Conservation (phyloP, 2,888 invertebrate genomes). For the Drosophila limbata region DNA sequence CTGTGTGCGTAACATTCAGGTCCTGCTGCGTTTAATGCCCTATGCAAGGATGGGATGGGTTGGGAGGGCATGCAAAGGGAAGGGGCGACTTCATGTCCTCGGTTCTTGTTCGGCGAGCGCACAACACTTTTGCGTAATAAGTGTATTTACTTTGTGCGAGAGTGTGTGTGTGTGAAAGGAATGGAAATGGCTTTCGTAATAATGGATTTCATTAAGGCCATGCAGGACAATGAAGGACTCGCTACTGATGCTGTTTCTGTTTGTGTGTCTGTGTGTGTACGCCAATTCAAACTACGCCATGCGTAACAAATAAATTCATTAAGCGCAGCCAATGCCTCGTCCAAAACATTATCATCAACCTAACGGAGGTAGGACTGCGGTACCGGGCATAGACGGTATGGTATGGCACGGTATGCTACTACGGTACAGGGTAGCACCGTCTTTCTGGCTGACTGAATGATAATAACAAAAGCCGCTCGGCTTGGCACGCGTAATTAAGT, state of each 20-base stretch:
- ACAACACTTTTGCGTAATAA: slow-evolving; percentile 81
- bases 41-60: slow-evolving; percentile 11
- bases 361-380: slow-evolving; percentile 13
- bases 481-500: slow-evolving; percentile 80
- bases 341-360: slow-evolving; percentile 76
- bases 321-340: slow-evolving; percentile 79
- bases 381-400: not conserved
- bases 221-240: slow-evolving; percentile 71
- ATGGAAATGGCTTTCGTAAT: slow-evolving; percentile 78
- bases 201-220: slow-evolving; percentile 81
- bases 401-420: not conserved
- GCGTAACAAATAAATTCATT: slow-evolving; percentile 82
- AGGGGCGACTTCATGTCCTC: slow-evolving; percentile 8
- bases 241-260: slow-evolving; percentile 43
- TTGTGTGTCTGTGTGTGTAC: slow-evolving; percentile 52
- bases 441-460: slow-evolving; percentile 68
- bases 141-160: slow-evolving; percentile 74
- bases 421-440: slow-evolving; percentile 38
- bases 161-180: slow-evolving; percentile 56
- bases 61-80: not conserved
- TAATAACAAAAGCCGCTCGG: slow-evolving; percentile 79
- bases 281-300: slow-evolving; percentile 82
- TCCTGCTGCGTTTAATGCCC: slow-evolving; percentile 77
- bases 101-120: slow-evolving; percentile 38
- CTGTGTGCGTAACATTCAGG: slow-evolving; percentile 65